Evolutionary conservation across 2,888 invertebrate species (phyloP).

Genomic region (Deilephila porcellus): DNA sequence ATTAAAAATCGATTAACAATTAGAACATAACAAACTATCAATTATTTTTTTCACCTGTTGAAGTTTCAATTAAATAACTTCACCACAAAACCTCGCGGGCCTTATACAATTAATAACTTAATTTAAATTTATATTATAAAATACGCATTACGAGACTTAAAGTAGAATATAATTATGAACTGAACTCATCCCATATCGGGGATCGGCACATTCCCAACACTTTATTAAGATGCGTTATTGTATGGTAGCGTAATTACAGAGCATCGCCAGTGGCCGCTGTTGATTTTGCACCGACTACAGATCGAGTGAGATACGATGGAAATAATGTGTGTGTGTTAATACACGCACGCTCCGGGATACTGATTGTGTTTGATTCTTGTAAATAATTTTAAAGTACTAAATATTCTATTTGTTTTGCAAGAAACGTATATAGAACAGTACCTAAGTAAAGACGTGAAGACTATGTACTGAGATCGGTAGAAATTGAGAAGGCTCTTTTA

Average conservation of each 20-base stretch:
- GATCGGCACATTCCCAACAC: conserved; percentile 73
- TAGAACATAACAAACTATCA: not conserved
- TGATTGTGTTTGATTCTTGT: conserved; percentile 26
- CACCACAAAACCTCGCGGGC: not conserved
- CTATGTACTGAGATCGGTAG: not conserved
- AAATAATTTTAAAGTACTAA: not conserved
- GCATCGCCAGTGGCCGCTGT: conserved; percentile 70
- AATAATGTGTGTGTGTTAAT: conserved; percentile 61
- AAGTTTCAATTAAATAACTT: not conserved
- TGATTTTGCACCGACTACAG: conserved; percentile 58
- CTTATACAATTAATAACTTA: no score
- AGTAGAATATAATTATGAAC: conserved; percentile 1
- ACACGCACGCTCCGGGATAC: conserved; percentile 44
- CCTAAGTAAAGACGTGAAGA: not conserved
- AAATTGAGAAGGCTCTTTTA: no score
- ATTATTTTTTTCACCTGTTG: not conserved
- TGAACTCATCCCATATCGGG: conserved; percentile 44
- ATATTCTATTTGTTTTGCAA: no score
- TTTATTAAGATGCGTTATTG: conserved; percentile 73
- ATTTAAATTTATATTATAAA: not conserved
- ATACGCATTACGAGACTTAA: no score
- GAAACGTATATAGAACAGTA: not conserved
- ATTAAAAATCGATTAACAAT: conserved; percentile 1
- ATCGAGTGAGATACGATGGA: conserved; percentile 66
- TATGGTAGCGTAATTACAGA: conserved; percentile 73